Evolutionary conservation across 2,888 invertebrate genomes (phyloP).

Genomic region (Torymus texanus): DNA sequence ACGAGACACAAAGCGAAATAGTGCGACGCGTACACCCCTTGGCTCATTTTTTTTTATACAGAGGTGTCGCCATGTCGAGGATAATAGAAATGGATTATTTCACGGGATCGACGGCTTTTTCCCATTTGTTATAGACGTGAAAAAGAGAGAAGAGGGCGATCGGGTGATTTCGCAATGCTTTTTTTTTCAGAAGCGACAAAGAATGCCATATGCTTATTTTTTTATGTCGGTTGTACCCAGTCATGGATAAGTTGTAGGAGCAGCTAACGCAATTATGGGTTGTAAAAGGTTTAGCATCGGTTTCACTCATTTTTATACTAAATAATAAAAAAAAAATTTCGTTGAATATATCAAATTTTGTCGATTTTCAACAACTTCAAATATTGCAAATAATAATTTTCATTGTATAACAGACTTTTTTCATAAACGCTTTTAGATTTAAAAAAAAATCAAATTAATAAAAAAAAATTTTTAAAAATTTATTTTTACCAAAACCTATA

Average conservation of each 20-base stretch:
- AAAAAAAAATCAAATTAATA: too few relatives aligned
- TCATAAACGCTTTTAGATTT: too few relatives aligned
- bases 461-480: too few relatives aligned
- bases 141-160: not conserved
- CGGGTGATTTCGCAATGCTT: constrained; percentile 27
- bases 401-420: too few relatives aligned
- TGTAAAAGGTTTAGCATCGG: not conserved
- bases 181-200: constrained; percentile 30
- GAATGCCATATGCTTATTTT: constrained; percentile 49
- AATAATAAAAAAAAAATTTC: too few relatives aligned
- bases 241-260: constrained; percentile 15
- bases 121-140: constrained; percentile 42
- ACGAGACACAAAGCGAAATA: constrained; percentile 53
- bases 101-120: constrained; percentile 25
- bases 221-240: constrained; percentile 29
- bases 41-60: constrained; percentile 36
- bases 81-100: constrained; percentile 57
- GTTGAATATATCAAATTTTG: too few relatives aligned
- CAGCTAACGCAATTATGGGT: constrained; percentile 28
- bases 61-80: constrained; percentile 29
- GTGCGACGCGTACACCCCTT: constrained; percentile 41
- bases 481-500: too few relatives aligned
- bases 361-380: too few relatives aligned
- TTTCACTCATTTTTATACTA: not conserved
- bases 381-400: too few relatives aligned